A percentile compares a stretch with the other conserved stretches of the same genome.
These are phyloP conservation scores for Onthophagus sagittarius DNA, from an alignment of 2,888 invertebrate species.

Conservation along the genomic window DNA sequence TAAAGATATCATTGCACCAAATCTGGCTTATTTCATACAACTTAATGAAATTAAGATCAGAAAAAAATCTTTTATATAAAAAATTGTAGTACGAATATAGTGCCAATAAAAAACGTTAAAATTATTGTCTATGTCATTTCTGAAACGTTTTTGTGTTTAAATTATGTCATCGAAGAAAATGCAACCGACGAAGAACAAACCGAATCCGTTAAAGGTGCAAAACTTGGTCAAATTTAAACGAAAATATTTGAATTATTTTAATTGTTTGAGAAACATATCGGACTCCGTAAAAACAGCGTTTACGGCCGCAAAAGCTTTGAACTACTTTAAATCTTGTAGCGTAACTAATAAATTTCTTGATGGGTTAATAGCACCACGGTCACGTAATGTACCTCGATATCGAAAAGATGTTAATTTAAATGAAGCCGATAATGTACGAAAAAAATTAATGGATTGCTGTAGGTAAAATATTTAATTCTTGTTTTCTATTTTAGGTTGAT, in stretches of 20 bases:
- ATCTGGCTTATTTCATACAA: conserved; percentile 4
- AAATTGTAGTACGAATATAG: not conserved
- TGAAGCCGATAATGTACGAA: not conserved
- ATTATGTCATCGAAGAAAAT: not conserved
- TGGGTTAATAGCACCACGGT: not conserved
- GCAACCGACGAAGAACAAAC: too few relatives aligned
- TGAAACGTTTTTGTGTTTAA: not conserved
- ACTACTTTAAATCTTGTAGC: too few relatives aligned
- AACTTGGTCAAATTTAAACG: too few relatives aligned
- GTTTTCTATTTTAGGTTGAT: not conserved
- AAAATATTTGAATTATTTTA: too few relatives aligned
- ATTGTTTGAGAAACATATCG: too few relatives aligned
- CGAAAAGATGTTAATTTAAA: not conserved
- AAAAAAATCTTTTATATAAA: not conserved
- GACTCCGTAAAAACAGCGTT: too few relatives aligned
- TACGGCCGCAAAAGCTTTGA: too few relatives aligned
- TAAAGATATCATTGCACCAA: not conserved
- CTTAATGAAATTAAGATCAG: not conserved
- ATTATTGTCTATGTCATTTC: too few relatives aligned
- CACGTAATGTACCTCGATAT: too few relatives aligned
- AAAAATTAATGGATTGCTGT: not conserved
- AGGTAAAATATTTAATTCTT: not conserved
- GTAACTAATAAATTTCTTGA: not conserved
- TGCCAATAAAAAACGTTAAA: not conserved
- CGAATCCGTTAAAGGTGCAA: too few relatives aligned